These are phyloP conservation scores for Fragum fragum DNA, from an alignment of 2,888 invertebrate species.

Conservation along the genomic window DNA sequence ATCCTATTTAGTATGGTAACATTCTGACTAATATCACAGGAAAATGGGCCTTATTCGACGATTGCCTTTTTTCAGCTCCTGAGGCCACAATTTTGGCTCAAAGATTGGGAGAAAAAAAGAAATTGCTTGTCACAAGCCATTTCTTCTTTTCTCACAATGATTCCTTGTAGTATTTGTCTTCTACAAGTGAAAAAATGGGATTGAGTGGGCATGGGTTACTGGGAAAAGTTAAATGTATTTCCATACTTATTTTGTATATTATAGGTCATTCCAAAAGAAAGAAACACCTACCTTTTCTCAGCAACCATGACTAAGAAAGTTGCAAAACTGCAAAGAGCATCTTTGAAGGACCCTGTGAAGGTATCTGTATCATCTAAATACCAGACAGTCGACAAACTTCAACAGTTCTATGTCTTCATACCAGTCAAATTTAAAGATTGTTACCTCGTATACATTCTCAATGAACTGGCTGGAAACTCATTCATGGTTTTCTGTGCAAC, in stretches of 20 bases:
- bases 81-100: too few species aligned
- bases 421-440: slow-evolving; percentile 99
- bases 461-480: slow-evolving; percentile 97
- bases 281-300: slow-evolving; percentile 97
- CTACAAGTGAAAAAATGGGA: too few species aligned
- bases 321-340: slow-evolving; percentile 98
- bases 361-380: slow-evolving; percentile 98
- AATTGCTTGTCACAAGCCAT: too few species aligned
- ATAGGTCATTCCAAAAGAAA: slow-evolving; percentile 94
- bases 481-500: slow-evolving; percentile 99
- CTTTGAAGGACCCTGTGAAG: slow-evolving; percentile 96
- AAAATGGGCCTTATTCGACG: too few species aligned
- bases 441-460: slow-evolving; percentile 97
- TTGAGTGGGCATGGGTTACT: too few species aligned
- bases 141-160: too few species aligned
- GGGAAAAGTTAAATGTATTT: too few species aligned
- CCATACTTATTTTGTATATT: slow-evolving; percentile 10
- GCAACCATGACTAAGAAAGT: slow-evolving; percentile 98
- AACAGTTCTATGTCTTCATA: slow-evolving; percentile 97
- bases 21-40: too few species aligned
- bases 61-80: too few species aligned
- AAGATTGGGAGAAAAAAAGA: too few species aligned
- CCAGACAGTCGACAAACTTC: slow-evolving; percentile 98
- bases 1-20: too few species aligned
- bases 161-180: too few species aligned